Evolutionary conservation across 35 echinoderm and acorn worm species (phyloP), one percentile per base, ranked within the genome.

Genomic region (Ophiothrix spiculata): DNA sequence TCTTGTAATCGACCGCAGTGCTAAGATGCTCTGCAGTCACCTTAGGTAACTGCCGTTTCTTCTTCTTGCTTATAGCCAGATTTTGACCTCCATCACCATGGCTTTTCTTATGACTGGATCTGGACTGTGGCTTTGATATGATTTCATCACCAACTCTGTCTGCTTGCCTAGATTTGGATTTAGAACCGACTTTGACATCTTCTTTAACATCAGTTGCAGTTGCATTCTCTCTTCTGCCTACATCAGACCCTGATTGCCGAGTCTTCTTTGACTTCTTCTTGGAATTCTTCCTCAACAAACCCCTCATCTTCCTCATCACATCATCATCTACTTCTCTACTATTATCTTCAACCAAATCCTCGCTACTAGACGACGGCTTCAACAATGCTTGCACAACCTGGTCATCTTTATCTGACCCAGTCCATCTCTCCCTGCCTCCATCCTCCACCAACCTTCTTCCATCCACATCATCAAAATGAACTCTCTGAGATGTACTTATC

Each of bases 41-140:
- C 21, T 36, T 37, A 16, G 87, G 87, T 12, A 89, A 73, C 77
- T 89, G 79, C n/a, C 87, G 42, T 33, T 69, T 82, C 64, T 89
- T 89, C 49, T 83, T 80, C 35, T 39, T 39, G 37, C 60, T 85
- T 56, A 13, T 74, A 32, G 6, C 75, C 35, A 1, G 56, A 1
- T 75, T 36, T 23, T 16, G 64, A 35, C n/a, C 45, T 83, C 37
- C 42, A 37, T 33, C 32, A 76, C 60, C 32, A 38, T 64, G 33
- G 29, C 39, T 17, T 77, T 76, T 33, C 78, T 35, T 40, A 39
- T 90, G 29, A 56, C 19, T 90, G 0, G 37, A 0, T n/a, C n/a
- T n/a, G n/a, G n/a, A n/a, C n/a, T n/a, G n/a, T n/a, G n/a, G n/a
- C n/a, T n/a, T n/a, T n/a, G n/a, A n/a, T n/a, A n/a, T n/a, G n/a